Evolutionary conservation across 2,797 vertebrate species (phyloP).

Genomic region (Esox lucius): DNA sequence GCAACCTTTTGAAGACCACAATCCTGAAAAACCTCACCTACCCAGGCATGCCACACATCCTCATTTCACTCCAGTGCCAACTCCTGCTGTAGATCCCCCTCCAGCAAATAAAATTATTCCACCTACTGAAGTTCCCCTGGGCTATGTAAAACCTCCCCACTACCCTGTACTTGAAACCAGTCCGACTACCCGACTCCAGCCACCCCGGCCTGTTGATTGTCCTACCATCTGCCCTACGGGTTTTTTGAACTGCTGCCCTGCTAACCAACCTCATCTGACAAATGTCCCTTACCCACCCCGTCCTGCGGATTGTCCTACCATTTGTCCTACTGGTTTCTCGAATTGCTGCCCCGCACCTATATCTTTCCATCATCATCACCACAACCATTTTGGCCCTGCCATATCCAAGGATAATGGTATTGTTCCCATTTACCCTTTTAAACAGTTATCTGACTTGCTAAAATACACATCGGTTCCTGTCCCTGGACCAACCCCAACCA

Average conservation of each 20-base stretch:
- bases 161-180: neutral
- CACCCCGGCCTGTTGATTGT: constrained; percentile 29
- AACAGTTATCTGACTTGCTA: constrained; percentile 7
- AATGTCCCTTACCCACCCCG: neutral
- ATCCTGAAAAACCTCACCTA: neutral
- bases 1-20: neutral
- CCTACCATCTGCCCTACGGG: constrained; percentile 45
- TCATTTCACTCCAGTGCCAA: constrained; percentile 5
- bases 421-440: constrained; percentile 11
- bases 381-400: constrained; percentile 49
- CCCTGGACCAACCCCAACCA: neutral
- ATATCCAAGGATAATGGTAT: constrained; percentile 1
- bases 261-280: neutral
- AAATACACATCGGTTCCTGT: constrained; percentile 2
- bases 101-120: too few relatives aligned
- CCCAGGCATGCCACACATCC: neutral
- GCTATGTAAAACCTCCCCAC: neutral
- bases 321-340: constrained; percentile 43
- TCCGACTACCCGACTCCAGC: neutral
- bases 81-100: neutral
- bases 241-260: constrained; percentile 58
- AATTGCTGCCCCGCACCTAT: constrained; percentile 65
- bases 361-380: constrained; percentile 67
- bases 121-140: too few relatives aligned
- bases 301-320: constrained; percentile 38